These are phyloP conservation scores for Mesorhabditis spiculigera DNA, from an alignment of 2,888 invertebrate genomes.

Conservation along the genomic window DNA sequence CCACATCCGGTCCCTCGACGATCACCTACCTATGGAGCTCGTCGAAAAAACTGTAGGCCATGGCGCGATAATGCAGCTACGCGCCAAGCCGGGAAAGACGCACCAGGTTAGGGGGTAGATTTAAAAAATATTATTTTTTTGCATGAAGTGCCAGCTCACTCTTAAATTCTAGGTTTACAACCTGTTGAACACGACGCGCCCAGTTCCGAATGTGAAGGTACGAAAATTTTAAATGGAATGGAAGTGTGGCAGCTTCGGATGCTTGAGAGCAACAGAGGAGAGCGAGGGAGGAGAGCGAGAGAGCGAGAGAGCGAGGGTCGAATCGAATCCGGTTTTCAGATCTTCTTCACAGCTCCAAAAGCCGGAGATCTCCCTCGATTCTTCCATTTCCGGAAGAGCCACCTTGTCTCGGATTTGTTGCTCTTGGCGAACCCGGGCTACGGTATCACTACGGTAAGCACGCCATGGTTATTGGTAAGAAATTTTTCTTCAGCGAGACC, in stretches of 20 bases:
- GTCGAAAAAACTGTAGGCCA: slow-evolving; percentile 35
- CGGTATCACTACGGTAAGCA: slow-evolving; percentile 34
- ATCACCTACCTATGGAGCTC: slow-evolving; percentile 40
- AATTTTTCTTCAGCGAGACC: not conserved
- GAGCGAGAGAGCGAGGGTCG: not conserved
- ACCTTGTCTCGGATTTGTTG: slow-evolving; percentile 29
- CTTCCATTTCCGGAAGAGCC: slow-evolving; percentile 31
- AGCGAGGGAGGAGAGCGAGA: not conserved
- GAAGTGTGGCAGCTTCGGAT: too few relatives aligned
- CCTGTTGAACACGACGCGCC: slow-evolving; percentile 28
- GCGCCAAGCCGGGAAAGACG: slow-evolving; percentile 35
- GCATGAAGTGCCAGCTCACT: not conserved
- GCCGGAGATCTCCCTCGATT: slow-evolving; percentile 31
- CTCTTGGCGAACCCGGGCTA: slow-evolving; percentile 35
- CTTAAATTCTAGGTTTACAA: slow-evolving; percentile 22
- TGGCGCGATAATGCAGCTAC: slow-evolving; percentile 40
- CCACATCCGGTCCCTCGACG: slow-evolving; percentile 29
- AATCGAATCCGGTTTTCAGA: not conserved
- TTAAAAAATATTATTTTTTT: not conserved
- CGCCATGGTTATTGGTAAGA: not conserved
- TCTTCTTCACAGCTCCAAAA: slow-evolving; percentile 7
- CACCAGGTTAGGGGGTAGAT: slow-evolving; percentile 31
- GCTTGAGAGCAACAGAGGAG: not conserved
- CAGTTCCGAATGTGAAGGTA: slow-evolving; percentile 33
- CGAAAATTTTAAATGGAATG: not conserved